Evolutionary conservation across 2,797 vertebrate genomes (phyloP), one percentile per base, ranked within the genome.

Genomic region (Halcyon chelicuti): DNA sequence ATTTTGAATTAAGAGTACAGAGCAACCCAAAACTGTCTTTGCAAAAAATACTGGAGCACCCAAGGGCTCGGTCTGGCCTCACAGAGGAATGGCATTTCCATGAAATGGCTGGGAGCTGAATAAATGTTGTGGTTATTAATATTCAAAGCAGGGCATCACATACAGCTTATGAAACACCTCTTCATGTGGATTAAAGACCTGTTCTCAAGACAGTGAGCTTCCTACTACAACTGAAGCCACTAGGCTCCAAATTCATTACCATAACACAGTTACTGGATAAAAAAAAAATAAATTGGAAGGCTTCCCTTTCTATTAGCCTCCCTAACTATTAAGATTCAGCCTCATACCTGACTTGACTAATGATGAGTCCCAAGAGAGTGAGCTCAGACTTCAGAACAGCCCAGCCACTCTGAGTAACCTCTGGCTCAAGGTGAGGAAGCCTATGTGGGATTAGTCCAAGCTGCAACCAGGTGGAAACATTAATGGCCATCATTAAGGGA

Each of bases 151-250:
- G 74, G 77, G 22, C 88, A 94, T 82, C 80, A 46, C 90, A 58
- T 82, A 85, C 19, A 61, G 83, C 93, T 95, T 94, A 91, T 93
- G 88, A 96, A 96, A 94, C 74, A 93, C 80, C 63, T 90, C 80
- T 86, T 86, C 91, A 61, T 88, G 93, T 92, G 74, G 74, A 96
- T 94, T 94, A 95, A 94, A 97, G 91, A 85, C 86, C 47, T 74
- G 46, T 71, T 94, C 71, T 88, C 40, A 61, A 84, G 44, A 74
- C 77, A 93, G 60, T n/a, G 46, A 94, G 86, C 63, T 91, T 91
- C 86, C 44, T 67, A 85, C 83, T 93, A 71, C 40, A 88, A 77
- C 74, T 86, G 63, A 73, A 96, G 74, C 55, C 87, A 94, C 75
- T 40, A 55, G 79, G 58, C 70, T 88, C 74, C 81, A 58, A 86